A percentile compares a stretch with the other conserved stretches of the same genome.
Conservation (phyloP, 2,113 vertebrate genomes). For the Hippocampus abdominalis region DNA sequence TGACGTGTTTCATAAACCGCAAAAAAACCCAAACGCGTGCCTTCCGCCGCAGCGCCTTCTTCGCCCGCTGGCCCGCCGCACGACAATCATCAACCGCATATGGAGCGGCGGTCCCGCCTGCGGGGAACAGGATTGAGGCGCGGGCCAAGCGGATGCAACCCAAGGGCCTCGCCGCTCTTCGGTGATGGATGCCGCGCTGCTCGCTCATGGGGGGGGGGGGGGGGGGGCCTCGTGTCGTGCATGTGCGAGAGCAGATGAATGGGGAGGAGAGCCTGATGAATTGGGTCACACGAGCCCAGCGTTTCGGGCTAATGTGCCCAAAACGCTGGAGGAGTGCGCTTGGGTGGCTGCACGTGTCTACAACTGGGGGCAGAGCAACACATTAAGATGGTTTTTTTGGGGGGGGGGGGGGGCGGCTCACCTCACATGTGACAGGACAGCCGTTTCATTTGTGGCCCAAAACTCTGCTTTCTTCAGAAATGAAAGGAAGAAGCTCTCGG, state of each 20-base stretch:
- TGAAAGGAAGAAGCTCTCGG: background rate
- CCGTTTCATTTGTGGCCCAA: background rate
- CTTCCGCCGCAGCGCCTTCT: constrained; percentile 20
- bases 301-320: constrained; percentile 68
- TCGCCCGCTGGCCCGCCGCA: constrained; percentile 29
- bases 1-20: constrained; percentile 48
- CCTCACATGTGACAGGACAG: too few relatives aligned
- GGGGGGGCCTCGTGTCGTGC: constrained; percentile 56
- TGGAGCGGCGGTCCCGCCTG: constrained; percentile 42
- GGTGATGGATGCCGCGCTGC: constrained; percentile 64
- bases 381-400: constrained; percentile 12
- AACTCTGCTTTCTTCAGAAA: background rate
- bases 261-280: constrained; percentile 64
- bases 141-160: constrained; percentile 37
- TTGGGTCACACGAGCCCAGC: constrained; percentile 60
- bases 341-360: constrained; percentile 48
- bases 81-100: constrained; percentile 48
- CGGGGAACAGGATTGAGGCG: constrained; percentile 36
- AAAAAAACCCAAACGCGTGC: constrained; percentile 32
- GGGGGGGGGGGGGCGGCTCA: background rate
- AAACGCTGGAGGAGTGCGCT: constrained; percentile 56
- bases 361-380: constrained; percentile 47
- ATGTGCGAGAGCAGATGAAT: constrained; percentile 69
- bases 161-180: constrained; percentile 46
- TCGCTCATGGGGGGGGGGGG: constrained; percentile 20